Evolutionary conservation across 2,797 vertebrate genomes (phyloP).

Genomic region (Oreochromis grahami): DNA sequence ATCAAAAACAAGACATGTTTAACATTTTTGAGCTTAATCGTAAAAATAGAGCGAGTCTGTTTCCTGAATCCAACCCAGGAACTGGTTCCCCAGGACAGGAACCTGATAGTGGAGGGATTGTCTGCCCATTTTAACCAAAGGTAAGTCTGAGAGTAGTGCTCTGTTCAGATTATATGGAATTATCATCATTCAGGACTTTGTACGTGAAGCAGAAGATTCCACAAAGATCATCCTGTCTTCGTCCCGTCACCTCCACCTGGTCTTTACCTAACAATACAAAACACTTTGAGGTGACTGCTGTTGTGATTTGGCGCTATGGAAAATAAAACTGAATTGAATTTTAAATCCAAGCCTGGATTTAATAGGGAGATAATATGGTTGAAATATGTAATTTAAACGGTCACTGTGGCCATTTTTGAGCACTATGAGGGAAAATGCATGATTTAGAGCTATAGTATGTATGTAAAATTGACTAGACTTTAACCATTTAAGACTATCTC

Average conservation of each 20-base stretch:
- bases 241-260: not conserved
- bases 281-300: not conserved
- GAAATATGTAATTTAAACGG: not conserved
- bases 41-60: not conserved
- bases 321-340: accelerated
- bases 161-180: not conserved
- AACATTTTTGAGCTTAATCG: not conserved
- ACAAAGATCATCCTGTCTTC: accelerated
- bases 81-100: not conserved
- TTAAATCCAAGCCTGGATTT: not conserved
- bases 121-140: not conserved
- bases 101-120: not conserved
- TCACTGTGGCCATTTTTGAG: accelerated
- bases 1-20: not conserved
- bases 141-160: not conserved
- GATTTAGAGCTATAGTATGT: not conserved
- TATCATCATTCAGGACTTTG: not conserved
- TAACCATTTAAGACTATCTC: not conserved
- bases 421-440: accelerated
- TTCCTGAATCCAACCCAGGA: not conserved
- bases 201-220: not conserved
- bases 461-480: not conserved
- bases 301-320: not conserved
- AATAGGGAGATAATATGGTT: not conserved
- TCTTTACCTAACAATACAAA: not conserved